phyloP scores from a whole-genome alignment of 2,797 vertebrate species.

The Trematomus bernacchii region DNA sequence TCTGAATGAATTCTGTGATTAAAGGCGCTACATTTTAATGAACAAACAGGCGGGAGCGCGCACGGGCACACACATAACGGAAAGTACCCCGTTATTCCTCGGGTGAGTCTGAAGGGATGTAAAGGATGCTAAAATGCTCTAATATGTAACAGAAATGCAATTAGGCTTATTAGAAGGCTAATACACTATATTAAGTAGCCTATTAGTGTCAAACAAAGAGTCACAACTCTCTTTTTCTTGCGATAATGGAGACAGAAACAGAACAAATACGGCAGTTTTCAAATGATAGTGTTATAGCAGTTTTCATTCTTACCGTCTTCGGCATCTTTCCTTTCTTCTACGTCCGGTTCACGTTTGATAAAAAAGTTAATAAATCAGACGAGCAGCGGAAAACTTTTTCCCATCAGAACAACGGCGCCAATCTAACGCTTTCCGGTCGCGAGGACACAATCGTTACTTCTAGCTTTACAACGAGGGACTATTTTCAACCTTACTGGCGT shows the following conservation, averaged over 20 bases:
- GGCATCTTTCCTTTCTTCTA: slow-evolving; percentile 80
- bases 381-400: slow-evolving; percentile 82
- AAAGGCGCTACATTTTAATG: slow-evolving; percentile 65
- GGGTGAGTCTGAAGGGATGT: slow-evolving; percentile 34
- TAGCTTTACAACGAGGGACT: slow-evolving; percentile 7
- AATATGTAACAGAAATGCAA: background rate
- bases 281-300: slow-evolving; percentile 1
- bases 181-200: too few species aligned
- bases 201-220: background rate
- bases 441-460: slow-evolving; percentile 39
- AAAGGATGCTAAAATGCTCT: slow-evolving; percentile 1
- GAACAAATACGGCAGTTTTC: background rate
- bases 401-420: slow-evolving; percentile 82
- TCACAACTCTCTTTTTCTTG: background rate
- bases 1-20: slow-evolving; percentile 28
- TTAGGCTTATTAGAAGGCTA: background rate
- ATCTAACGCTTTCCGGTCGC: slow-evolving; percentile 53
- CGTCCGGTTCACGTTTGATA: slow-evolving; percentile 39
- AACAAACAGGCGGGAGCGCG: slow-evolving; percentile 61
- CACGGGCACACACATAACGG: slow-evolving; percentile 74
- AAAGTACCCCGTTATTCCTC: slow-evolving; percentile 61
- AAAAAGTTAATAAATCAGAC: slow-evolving; percentile 57
- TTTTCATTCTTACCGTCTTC: slow-evolving; percentile 84
- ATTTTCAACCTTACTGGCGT: slow-evolving; percentile 18
- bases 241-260: background rate